phyloP scores from a whole-genome alignment of 2,797 vertebrate species.

The Sebastes diploproa region DNA sequence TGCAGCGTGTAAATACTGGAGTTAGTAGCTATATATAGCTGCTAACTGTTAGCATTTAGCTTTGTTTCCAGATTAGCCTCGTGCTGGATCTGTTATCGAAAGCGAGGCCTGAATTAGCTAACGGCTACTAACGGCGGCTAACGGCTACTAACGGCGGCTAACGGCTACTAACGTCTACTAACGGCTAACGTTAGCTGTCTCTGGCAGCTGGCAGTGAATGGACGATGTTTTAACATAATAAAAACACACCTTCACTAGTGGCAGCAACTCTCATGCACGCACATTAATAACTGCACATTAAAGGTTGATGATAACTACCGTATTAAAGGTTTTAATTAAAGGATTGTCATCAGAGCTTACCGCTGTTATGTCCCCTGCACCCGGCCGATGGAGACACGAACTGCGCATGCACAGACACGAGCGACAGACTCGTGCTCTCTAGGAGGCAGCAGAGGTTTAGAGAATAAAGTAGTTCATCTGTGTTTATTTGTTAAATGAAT shows the following conservation, averaged over 20 bases:
- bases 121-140: no score
- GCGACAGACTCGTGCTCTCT: background rate
- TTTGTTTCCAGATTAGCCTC: slow-evolving; percentile 69
- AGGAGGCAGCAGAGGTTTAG: background rate
- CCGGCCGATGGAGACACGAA: slow-evolving; percentile 43
- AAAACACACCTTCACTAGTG: background rate
- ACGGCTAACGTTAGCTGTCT: slow-evolving; percentile 3
- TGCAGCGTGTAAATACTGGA: no score
- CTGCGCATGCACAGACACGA: slow-evolving; percentile 65
- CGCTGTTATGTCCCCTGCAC: slow-evolving; percentile 50
- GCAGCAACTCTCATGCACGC: accelerated
- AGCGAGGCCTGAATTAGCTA: slow-evolving; percentile 55
- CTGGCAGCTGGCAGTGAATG: background rate
- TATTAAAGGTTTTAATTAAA: background rate
- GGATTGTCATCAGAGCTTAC: slow-evolving; percentile 60
- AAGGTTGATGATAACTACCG: background rate
- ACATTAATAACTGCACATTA: accelerated
- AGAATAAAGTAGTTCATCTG: background rate
- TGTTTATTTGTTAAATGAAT: background rate
- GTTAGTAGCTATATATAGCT: background rate
- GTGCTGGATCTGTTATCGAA: slow-evolving; percentile 67
- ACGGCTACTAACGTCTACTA: no score
- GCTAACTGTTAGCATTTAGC: slow-evolving; percentile 62
- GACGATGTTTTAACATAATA: background rate
- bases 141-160: no score